These are phyloP conservation scores for Urocolius indicus DNA, from an alignment of 2,113 vertebrate genomes.

Conservation along the genomic window DNA sequence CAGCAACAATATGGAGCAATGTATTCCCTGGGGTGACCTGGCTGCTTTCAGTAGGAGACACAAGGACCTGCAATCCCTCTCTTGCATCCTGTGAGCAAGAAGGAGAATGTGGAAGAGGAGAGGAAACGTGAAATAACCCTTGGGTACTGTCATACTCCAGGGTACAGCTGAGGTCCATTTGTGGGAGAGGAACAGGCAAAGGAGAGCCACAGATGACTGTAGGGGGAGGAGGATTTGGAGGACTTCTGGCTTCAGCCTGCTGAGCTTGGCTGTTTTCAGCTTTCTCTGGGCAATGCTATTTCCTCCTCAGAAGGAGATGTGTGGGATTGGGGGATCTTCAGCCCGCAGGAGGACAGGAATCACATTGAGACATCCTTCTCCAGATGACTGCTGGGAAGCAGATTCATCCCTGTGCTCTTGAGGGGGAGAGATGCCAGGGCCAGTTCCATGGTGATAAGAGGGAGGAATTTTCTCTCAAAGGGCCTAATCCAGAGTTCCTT, in stretches of 20 bases:
- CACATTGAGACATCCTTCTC: not conserved
- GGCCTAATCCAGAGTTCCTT: not conserved
- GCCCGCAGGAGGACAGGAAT: not conserved
- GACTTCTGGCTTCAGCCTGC: not conserved
- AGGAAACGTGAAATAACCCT: not conserved
- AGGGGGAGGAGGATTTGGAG: not conserved
- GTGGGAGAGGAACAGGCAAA: not conserved
- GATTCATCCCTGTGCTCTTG: not conserved
- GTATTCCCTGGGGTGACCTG: not conserved
- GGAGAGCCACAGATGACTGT: not conserved
- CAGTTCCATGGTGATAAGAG: not conserved
- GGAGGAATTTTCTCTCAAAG: not conserved
- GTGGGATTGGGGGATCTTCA: not conserved
- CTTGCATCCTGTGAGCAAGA: not conserved
- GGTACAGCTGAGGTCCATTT: not conserved
- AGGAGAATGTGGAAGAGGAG: not conserved
- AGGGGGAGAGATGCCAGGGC: not conserved
- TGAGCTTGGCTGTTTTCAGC: not conserved
- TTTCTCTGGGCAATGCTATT: not conserved
- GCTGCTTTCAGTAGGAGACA: not conserved
- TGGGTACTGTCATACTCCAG: rapidly evolving
- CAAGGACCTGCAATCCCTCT: not conserved
- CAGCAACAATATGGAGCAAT: not conserved
- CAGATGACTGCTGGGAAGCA: not conserved
- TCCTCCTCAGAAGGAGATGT: not conserved